Evolutionary conservation across 2,113 vertebrate species (phyloP).

Genomic region (Neodontobutis hainanensis): DNA sequence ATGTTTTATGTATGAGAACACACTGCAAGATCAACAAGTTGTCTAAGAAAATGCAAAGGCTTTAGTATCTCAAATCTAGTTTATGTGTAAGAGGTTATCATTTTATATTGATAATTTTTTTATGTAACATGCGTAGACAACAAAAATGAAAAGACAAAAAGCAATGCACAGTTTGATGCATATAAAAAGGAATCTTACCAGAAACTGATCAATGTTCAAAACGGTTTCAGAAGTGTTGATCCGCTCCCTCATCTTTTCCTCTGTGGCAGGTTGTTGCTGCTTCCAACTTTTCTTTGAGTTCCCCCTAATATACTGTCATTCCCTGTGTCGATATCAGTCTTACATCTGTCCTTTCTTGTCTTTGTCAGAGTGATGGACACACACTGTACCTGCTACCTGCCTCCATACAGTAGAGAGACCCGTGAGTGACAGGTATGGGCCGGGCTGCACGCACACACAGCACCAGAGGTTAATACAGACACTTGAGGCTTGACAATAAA

Average conservation of each 20-base stretch:
- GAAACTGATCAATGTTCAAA: conserved; percentile 78
- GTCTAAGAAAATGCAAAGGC: conserved; percentile 3
- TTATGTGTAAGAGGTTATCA: too few species aligned
- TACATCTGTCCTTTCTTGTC: conserved; percentile 56
- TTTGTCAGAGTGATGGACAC: conserved; percentile 52
- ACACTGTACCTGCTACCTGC: conserved; percentile 64
- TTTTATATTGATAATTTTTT: too few species aligned
- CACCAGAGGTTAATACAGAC: conserved; percentile 62
- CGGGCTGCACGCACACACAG: conserved; percentile 21
- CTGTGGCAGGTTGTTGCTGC: conserved; percentile 4
- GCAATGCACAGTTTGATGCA: background rate
- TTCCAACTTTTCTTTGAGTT: conserved; percentile 20
- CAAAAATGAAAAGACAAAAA: background rate
- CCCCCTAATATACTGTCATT: conserved; percentile 19
- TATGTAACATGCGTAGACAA: background rate
- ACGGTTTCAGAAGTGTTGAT: conserved; percentile 79
- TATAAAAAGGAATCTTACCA: conserved; percentile 67
- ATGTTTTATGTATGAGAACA: conserved; percentile 22
- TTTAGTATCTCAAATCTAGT: background rate
- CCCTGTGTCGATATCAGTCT: conserved; percentile 41
- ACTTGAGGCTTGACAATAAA: conserved; percentile 71
- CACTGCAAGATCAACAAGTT: conserved; percentile 19
- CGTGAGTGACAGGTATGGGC: conserved; percentile 50
- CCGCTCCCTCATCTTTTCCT: conserved; percentile 70
- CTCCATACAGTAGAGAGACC: conserved; percentile 35